Percentiles rank a stretch among this genome's conserved stretches.
phyloP scores from a whole-genome alignment of 2,797 vertebrate genomes.

The Serranus cabrilla region DNA sequence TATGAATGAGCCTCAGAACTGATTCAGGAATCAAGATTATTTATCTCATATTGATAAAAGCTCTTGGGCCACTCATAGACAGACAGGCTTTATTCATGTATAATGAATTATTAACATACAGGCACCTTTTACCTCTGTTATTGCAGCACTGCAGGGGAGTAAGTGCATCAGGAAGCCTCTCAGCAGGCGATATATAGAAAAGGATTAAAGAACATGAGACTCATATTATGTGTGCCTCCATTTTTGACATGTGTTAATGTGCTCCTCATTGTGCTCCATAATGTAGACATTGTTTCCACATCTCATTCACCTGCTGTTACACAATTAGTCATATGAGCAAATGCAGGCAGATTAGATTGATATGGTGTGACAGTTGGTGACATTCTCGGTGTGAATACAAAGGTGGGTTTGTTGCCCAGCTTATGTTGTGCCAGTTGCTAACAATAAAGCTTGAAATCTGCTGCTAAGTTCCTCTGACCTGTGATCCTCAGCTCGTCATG shows the following conservation, averaged over 20 bases:
- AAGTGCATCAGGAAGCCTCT: not conserved
- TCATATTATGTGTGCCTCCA: not conserved
- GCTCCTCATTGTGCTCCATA: constrained; percentile 19
- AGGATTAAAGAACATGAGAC: not conserved
- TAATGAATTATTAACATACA: constrained; percentile 1
- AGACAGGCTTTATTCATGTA: not conserved
- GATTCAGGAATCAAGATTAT: not conserved
- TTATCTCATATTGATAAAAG: not conserved
- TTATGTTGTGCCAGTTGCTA: constrained; percentile 1
- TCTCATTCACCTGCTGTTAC: constrained; percentile 14
- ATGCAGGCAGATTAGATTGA: constrained; percentile 6
- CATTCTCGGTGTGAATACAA: constrained; percentile 3
- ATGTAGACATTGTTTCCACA: constrained; percentile 2
- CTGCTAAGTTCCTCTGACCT: not conserved
- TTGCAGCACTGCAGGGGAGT: not conserved
- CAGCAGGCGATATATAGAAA: not conserved
- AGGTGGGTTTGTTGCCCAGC: constrained; percentile 1
- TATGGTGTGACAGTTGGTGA: constrained; percentile 4
- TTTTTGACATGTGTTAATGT: constrained; percentile 11
- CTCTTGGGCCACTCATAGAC: not conserved
- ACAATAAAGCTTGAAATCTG: constrained; percentile 5
- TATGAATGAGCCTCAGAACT: not conserved
- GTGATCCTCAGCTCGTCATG: not conserved
- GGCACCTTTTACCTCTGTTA: not conserved
- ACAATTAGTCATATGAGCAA: constrained; percentile 19